Base-by-base conservation (phyloP, 2,888 invertebrate genomes). In the Digitonthophagus gazella region DNA sequence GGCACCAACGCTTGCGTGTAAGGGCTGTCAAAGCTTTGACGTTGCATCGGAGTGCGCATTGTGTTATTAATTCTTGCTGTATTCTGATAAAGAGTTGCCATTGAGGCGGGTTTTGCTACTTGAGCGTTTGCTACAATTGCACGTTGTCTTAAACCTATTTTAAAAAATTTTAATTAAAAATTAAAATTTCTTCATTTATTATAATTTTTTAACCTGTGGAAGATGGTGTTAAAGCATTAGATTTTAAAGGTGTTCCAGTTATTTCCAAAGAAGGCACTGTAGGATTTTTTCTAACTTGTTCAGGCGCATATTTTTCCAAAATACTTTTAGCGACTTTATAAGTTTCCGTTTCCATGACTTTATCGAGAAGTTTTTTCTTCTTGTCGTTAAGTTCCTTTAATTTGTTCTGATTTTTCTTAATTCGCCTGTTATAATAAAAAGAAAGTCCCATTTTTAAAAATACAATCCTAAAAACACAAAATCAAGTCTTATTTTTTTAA, bases 261-360 rank as follows among this genome's bases (percentile, higher is more conserved):
- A 44, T 44, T 44, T 70, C 70, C 65, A 8, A 55, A 65, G 66
- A 68, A 69, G 69, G 64, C 67, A 67, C 69, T 67, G 67, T 19
- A 54, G 65, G 66, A 57, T 72, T 71, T 77, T 82, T 81, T 73
- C 78, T 78, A 15, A 87, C 78, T 75, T 86, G 85, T 73, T 89
- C 88, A 16, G 90, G 90, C 71, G 90, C 96, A 84, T 91, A 96
- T 80, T 93, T 93, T 81, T 95, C 92, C 69, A 97, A 84, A 75
- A 97, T 93, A 80, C 92, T 91, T 81, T 93, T 94, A 3, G 96
- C 96, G 64, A 89, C 93, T 85, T 98, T 98, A 81, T 97, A 99
- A 0, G 97, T 98, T 83, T 98, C 98, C 54, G 92, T 98, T 79
- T 98, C 97, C 91, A 95, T 97, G 28, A 99, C 97, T 80, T 95